Conservation (phyloP, 1,140 invertebrate species). For the Drosophila baimaii region DNA sequence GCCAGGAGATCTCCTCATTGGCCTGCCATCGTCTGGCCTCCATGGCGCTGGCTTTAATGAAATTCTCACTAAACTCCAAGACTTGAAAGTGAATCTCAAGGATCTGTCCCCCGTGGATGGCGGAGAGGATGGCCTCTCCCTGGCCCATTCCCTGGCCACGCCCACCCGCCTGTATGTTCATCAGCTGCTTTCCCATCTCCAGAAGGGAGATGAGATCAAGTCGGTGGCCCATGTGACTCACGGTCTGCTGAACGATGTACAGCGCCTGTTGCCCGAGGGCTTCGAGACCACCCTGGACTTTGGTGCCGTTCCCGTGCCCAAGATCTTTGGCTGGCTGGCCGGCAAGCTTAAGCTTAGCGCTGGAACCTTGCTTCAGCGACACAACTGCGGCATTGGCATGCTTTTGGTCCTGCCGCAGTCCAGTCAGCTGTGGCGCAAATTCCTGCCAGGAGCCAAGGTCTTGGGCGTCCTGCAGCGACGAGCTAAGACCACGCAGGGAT, state of each 20-base stretch:
- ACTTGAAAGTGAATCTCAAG: conserved; percentile 60
- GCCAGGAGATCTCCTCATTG: conserved; percentile 91
- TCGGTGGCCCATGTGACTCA: conserved; percentile 97
- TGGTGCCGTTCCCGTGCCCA: conserved; percentile 89
- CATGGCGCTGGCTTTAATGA: conserved; percentile 97
- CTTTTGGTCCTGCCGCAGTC: conserved; percentile 87
- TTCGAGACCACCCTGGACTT: conserved; percentile 90
- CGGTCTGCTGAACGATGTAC: conserved; percentile 95
- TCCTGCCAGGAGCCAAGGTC: conserved; percentile 68
- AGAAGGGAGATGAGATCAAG: conserved; percentile 89
- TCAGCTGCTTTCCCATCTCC: conserved; percentile 90
- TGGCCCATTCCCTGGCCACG: conserved; percentile 89
- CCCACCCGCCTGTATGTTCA: conserved; percentile 97
- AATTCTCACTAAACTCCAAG: conserved; percentile 89
- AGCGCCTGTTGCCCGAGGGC: conserved; percentile 89
- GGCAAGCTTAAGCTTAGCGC: conserved; percentile 88
- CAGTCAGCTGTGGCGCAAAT: conserved; percentile 54
- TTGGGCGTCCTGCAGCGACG: conserved; percentile 62
- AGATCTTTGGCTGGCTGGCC: conserved; percentile 88
- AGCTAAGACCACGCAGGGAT: neutral
- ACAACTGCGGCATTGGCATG: conserved; percentile 97
- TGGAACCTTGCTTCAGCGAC: conserved; percentile 92
- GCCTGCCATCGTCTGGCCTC: conserved; percentile 91
- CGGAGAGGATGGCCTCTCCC: conserved; percentile 28
- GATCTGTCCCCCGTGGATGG: conserved; percentile 42